phyloP scores from a whole-genome alignment of 2,113 vertebrate species.

The Silurus meridionalis region DNA sequence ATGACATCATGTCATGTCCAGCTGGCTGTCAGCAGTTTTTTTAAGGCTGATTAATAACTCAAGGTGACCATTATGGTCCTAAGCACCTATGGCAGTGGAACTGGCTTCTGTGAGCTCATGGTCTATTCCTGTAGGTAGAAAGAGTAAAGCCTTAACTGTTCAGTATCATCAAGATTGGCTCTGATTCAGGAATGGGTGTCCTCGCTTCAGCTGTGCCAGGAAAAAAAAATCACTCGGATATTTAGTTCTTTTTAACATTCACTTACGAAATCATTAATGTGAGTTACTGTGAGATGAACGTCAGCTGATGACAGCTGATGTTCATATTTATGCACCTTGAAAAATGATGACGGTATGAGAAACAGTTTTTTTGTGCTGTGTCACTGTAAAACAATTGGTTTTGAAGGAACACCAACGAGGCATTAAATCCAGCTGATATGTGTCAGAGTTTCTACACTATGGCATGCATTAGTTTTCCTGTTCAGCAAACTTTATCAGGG shows the following conservation, averaged over 20 bases:
- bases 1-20: constrained; percentile 38
- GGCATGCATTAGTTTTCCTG: not conserved
- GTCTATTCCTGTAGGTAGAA: constrained; percentile 47
- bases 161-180: constrained; percentile 39
- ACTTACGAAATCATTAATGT: constrained; percentile 18
- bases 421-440: constrained; percentile 16
- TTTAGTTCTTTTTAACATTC: constrained; percentile 37
- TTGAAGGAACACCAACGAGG: constrained; percentile 9
- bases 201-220: constrained; percentile 30
- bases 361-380: not conserved
- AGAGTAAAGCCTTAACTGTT: constrained; percentile 39
- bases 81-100: constrained; percentile 50
- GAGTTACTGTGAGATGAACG: not conserved
- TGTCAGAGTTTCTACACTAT: not conserved
- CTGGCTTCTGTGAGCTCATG: constrained; percentile 46
- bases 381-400: constrained; percentile 6
- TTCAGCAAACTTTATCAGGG: not conserved
- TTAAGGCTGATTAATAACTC: constrained; percentile 43
- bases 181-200: constrained; percentile 43
- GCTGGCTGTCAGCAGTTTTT: constrained; percentile 38
- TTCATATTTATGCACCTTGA: not conserved
- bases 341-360: not conserved
- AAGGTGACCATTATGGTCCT: constrained; percentile 52
- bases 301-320: not conserved
- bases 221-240: constrained; percentile 28